Evolutionary conservation across 2,113 vertebrate species (phyloP).

Genomic region (Hippolais icterina): DNA sequence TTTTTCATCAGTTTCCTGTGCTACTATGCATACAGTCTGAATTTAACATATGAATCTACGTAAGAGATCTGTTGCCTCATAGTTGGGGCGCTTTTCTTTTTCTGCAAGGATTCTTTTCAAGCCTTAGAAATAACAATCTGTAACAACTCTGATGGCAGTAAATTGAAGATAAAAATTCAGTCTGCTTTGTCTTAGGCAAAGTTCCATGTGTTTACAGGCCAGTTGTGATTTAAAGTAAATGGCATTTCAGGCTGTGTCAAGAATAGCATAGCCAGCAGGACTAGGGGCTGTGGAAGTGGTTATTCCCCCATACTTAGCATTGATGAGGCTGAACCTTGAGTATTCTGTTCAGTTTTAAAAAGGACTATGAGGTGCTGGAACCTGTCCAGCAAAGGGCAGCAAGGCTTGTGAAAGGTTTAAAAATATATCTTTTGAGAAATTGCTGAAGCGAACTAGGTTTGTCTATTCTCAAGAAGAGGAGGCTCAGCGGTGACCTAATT

Average conservation of each 20-base stretch:
- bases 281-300: neutral
- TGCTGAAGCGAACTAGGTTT: neutral
- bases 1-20: neutral
- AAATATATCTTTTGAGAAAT: neutral
- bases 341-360: neutral
- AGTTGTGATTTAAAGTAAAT: neutral
- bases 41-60: neutral
- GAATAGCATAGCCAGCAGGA: neutral
- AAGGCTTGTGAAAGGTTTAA: neutral
- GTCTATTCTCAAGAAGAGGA: neutral
- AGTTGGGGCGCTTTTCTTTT: neutral
- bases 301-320: fast-evolving
- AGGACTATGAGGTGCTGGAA: neutral
- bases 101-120: neutral
- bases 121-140: neutral
- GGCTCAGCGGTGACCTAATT: neutral
- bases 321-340: neutral
- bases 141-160: neutral
- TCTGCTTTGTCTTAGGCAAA: neutral
- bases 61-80: neutral
- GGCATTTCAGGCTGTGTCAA: neutral
- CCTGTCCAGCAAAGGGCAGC: neutral
- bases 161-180: neutral
- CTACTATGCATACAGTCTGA: neutral
- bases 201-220: neutral